phyloP scores from a whole-genome alignment of 2,888 invertebrate species.

The Amphiduros pacificus region DNA sequence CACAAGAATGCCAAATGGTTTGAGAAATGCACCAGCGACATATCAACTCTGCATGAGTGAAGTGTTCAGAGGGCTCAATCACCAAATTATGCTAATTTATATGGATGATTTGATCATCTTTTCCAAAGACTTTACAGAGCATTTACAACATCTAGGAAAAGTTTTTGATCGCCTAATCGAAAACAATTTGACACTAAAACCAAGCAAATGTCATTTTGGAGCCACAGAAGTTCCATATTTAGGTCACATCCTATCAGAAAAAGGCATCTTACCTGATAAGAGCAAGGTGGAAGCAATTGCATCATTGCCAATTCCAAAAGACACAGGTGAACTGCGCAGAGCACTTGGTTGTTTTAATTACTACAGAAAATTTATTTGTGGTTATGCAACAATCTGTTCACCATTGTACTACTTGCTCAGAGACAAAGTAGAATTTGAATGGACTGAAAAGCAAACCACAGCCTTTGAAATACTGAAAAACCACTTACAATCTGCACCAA shows the following conservation, averaged over 20 bases:
- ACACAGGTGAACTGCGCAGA: constrained; percentile 12
- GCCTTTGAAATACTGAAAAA: constrained; percentile 3
- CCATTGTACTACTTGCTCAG: not conserved
- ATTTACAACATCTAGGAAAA: not conserved
- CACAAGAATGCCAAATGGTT: not conserved
- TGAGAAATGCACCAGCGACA: not conserved
- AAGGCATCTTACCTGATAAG: constrained; percentile 18
- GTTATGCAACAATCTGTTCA: constrained; percentile 48
- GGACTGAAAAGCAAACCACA: not conserved
- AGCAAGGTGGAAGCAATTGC: constrained; percentile 20
- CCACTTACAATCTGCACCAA: not conserved
- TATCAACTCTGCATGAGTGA: not conserved
- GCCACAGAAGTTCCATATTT: constrained; percentile 19
- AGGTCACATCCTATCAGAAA: constrained; percentile 22
- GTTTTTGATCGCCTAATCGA: not conserved
- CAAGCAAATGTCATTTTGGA: not conserved
- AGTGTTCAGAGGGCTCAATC: not conserved
- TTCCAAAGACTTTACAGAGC: constrained; percentile 12
- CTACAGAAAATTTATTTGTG: constrained; percentile 23
- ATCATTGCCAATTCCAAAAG: constrained; percentile 16
- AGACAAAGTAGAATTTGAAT: not conserved
- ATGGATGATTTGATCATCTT: constrained; percentile 31
- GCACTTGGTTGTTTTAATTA: constrained; percentile 23
- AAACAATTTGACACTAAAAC: not conserved
- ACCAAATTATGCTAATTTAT: constrained; percentile 21